Base-by-base conservation (phyloP, 2,888 invertebrate genomes). In the Agriopis leucophaearia region DNA sequence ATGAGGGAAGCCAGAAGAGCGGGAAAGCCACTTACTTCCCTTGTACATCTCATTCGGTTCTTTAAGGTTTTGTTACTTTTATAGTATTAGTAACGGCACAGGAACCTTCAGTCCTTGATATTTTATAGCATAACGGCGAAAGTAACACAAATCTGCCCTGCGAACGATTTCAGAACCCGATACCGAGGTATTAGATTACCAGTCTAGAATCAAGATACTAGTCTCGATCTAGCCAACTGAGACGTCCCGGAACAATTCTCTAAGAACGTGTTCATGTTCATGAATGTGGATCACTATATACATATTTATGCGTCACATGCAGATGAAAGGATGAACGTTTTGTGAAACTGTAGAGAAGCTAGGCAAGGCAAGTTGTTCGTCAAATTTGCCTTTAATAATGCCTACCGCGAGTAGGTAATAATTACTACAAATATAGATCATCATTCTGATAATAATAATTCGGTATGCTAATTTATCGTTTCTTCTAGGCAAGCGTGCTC, bases 211-310 rank as follows among this genome's bases (percentile, higher is more conserved):
- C 58, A 10, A 62, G 61, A 62, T 64, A 48, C 48, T 8, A 55
- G 27, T 60, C 63, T 64, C 36, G 60, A 65, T 63, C 58, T 55
- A 47, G 64, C 52, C 44, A 66, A 52, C 56, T 63, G 64, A 66
- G 61, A 64, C 68, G 72, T 74, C 74, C 71, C 75, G 75, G 74
- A 74, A 75, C 75, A 72, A 70, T 74, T 74, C 69, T 59, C 68
- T 56, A 40, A 48, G 38, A 54, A 63, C 62, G 8, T 52, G 47
- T 64, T 57, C 66, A 69, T 52, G 47, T 64, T 57, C 66, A 69
- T 69, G 60, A 52, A 51, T 45, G 27, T 4, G 12, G n/a, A 5
- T 15, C 7, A 9, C n/a, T 40, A 54, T 40, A 5, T 52, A 9
- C 8, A 40, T 38, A 40, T 16, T 40, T 15, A 9, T 40, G 1